phyloP scores from a whole-genome alignment of 2,113 vertebrate species.

The Cyphomyrus discorhynchus region DNA sequence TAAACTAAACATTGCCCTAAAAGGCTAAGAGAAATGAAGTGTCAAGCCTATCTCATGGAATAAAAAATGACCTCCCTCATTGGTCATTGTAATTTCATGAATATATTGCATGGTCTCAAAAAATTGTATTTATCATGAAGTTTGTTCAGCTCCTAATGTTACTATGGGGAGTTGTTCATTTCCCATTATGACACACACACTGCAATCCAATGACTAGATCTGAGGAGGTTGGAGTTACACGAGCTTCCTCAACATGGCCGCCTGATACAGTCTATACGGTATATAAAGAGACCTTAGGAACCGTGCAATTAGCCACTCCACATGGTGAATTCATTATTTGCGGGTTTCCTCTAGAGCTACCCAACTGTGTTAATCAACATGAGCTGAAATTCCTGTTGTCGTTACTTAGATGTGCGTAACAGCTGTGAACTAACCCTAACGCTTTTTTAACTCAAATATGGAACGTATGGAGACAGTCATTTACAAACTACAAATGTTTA shows the following conservation, averaged over 20 bases:
- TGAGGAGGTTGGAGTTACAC: not conserved
- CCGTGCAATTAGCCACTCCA: not conserved
- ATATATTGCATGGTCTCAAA: not conserved
- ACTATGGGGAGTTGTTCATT: not conserved
- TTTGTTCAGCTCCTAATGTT: not conserved
- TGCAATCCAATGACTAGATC: not conserved
- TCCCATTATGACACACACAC: not conserved
- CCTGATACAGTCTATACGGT: not conserved
- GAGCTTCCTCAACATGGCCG: not conserved
- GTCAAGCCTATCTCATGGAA: not conserved
- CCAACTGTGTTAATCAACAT: not conserved
- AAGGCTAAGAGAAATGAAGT: not conserved
- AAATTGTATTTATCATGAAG: not conserved
- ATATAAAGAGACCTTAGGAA: not conserved
- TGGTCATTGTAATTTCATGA: conserved; percentile 7
- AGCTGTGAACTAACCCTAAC: not conserved
- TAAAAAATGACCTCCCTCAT: not conserved
- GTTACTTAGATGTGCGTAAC: not conserved
- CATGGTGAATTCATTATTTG: not conserved
- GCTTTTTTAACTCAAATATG: not conserved
- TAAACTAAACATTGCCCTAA: not conserved
- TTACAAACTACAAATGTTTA: not conserved
- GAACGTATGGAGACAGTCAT: not conserved
- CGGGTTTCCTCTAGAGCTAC: not conserved
- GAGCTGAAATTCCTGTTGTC: not conserved